Evolutionary conservation across 1,140 invertebrate species (phyloP), one percentile per base, ranked within the genome.

Genomic region (Plodia interpunctella): DNA sequence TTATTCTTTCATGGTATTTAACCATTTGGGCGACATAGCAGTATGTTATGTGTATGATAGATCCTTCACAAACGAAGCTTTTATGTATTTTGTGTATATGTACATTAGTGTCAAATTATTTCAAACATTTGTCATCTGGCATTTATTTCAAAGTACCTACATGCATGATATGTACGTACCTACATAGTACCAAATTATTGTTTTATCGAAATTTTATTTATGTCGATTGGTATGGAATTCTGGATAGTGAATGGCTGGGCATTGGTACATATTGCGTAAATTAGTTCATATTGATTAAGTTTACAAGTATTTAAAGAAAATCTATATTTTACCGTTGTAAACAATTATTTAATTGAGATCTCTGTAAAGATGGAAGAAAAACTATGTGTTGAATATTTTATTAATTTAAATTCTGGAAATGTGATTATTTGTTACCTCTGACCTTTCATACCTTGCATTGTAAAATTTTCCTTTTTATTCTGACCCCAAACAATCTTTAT

Each of bases 371-470:
- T 35, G 32, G 32, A 35, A 30, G 10, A 30, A 4, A 35, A 35
- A 35, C 9, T 35, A 35, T 35, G 10, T 35, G 13, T 11, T 25
- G 10, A 11, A 35, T 35, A 35, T 49, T 49, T 20, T 51, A 51
- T 20, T 50, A 51, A 2, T 20, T 51, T 19, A 20, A 51, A 11
- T 20, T 51, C 49, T 51, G 18, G 10, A 20, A 19, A 51, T 18
- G 18, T 51, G 17, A 51, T 51, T 51, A 20, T 51, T 19, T 51
- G 49, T 51, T 20, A 51, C 17, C 15, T 51, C 18, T 0, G 18
- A 62, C 56, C 56, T 66, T 66, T 58, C 55, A 51, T 66, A 61
- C 64, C 64, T 66, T 66, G 64, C 64, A 65, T 61, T 57, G n/a
- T 51, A 20, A 11, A 20, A 51, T 20, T 51, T 10, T 49, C 58